Evolutionary conservation across 2,888 invertebrate species (phyloP), one percentile per base, ranked within the genome.

Genomic region (Hyles lineata): DNA sequence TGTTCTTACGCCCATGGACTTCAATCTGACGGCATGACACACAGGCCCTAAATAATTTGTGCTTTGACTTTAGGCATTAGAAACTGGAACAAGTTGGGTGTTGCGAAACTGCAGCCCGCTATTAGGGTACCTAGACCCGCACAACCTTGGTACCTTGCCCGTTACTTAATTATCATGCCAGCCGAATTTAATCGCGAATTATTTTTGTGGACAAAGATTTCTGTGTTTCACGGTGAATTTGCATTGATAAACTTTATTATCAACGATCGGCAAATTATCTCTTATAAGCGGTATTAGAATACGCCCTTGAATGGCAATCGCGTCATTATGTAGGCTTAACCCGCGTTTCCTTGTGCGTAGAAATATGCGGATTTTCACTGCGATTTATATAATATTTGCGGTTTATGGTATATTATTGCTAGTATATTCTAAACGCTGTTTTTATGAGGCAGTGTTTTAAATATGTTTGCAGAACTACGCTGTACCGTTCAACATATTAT

Each of bases 121-220:
- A 92, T 92, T 93, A 93, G 92, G 92, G 90, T 91, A 89, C 85
- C 85, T 81, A 86, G 87, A 87, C 89, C 90, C 82, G 86, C 79
- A 81, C 85, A 91, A 85, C 93, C 93, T 94, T 93, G 93, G 88
- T 86, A 83, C 82, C 50, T 21, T 50, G 93, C 92, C 93, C 87
- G 93, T 93, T 93, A 94, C 94, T 94, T 93, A 94, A 94, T 94
- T 94, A 94, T 91, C 91, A 92, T 94, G 91, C 93, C 78, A 90
- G 90, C 93, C 93, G 87, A 94, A 93, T 90, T 90, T 90, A 89
- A 88, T 89, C 77, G 80, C 76, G 76, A 80, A 82, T 83, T 85
- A 89, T 89, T 90, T 90, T 91, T 90, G 88, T 86, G 79, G 79
- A 76, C 69, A 76, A 80, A 83, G 78, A 75, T 77, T 80, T 81